Evolutionary conservation across 1,140 invertebrate species (phyloP).

Genomic region (Halotydeus destructor): DNA sequence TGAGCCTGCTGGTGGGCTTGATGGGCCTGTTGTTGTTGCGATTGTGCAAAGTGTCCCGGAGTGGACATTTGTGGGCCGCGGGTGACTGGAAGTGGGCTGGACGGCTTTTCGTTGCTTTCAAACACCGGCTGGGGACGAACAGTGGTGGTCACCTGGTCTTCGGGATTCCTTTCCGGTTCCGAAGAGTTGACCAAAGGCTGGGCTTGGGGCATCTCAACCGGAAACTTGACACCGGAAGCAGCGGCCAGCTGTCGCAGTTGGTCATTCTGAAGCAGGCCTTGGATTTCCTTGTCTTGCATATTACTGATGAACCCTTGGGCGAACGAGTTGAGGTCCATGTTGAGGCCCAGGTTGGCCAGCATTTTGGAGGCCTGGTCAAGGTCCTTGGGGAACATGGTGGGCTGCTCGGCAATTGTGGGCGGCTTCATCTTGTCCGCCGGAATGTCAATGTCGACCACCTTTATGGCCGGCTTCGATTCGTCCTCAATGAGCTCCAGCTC

Average conservation of each 20-base stretch:
- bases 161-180: neutral
- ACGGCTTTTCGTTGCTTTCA: too few species aligned
- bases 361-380: neutral
- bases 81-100: too few species aligned
- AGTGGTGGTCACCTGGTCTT: too few species aligned
- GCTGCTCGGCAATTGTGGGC: slow-evolving; percentile 2
- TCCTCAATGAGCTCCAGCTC: slow-evolving; percentile 3
- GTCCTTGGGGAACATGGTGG: slow-evolving; percentile 1
- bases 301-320: neutral
- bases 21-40: neutral
- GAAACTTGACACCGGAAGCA: neutral
- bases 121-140: too few species aligned
- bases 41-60: too few species aligned
- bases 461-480: neutral
- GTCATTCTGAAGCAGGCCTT: neutral
- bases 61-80: too few species aligned
- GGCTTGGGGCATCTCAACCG: neutral
- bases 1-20: neutral
- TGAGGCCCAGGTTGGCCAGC: neutral
- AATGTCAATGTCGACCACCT: neutral
- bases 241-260: neutral
- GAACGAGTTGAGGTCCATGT: slow-evolving; percentile 2
- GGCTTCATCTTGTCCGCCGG: neutral
- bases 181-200: neutral
- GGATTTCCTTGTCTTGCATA: neutral